Base-by-base conservation (phyloP, 2,797 vertebrate genomes). In the Cichlasoma orientale region DNA sequence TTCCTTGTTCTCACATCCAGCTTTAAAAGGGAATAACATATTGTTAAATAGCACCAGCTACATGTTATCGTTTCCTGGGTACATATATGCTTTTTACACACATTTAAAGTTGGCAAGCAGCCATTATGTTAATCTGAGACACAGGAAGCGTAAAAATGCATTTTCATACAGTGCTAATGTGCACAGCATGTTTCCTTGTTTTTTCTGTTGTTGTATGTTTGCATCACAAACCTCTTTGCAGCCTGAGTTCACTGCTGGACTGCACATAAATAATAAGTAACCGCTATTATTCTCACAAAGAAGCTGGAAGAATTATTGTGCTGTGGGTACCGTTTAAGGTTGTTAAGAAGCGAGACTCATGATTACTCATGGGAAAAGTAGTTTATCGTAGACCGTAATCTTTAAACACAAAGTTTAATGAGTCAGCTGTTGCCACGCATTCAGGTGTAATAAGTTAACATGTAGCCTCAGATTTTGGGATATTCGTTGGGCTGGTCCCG, bases 151-250 rank as follows among this genome's bases (percentile, higher is more conserved):
- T 68, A 29, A 56, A 70, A 74, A 70, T 53, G 47, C 41, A 58
- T 79, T 50, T 69, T 69, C 56, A 54, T 77, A 74, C 29, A 21
- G 1, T 41, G 55, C 72, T 85, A 55, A 50, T 69, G 77, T 79
- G 56, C 12, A 3, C 83, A 55, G 44, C 16, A 10, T 53, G 71
- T 76, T 79, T 73, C 72, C 56, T 75, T 79, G 74, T 73, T 54
- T 50, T 13, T 14, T 41, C 4, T 41, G 38, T 41, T 50, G 44
- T 16, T 16, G 76, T 57, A 33, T 50, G 38, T 80, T 80, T 85
- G 56, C 82, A 68, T 84, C 73, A 61, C 74, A 77, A 72, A 80
- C 47, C 27, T 80, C 47, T 18, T 68, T 76, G 66, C 69, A 47
- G 77, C 56, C 61, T 7, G 61, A 29, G 53, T 63, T 73, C 66